Base-by-base conservation (phyloP, 1,140 invertebrate species). In the Eciton burchellii region DNA sequence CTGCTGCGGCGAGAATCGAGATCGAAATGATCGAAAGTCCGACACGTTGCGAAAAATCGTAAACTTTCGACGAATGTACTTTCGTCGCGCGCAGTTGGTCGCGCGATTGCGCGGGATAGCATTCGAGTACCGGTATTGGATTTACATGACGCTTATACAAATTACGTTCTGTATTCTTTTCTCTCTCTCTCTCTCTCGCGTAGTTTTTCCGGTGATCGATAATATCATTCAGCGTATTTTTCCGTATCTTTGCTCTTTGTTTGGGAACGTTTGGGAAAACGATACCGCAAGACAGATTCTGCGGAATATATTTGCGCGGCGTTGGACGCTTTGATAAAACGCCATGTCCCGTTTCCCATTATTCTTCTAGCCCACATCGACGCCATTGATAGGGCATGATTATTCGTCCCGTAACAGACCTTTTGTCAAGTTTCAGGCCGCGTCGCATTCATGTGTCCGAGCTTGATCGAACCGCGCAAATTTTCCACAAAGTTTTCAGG, bases 251-350 rank as follows among this genome's bases (percentile, higher is more conserved):
- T 24, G 29, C 29, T 76, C 52, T 65, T 65, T 65, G 45, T 41
- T 45, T n/a, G n/a, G n/a, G n/a, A n/a, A 19, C 0, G 29, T 9
- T 5, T 0, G 47, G 6, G 9, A 12, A 79, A 56, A 68, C 63
- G 35, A 43, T 4, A 3, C 35, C 14, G 35, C 49, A 12, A 45
- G 56, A 79, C 49, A 43, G 70, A 79, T 79, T 79, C 68, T 79
- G 35, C 74, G 21, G 63, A 29, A 12, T 8, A 70, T 68, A 70
- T 43, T 63, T 49, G 57, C n/a, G 24, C 9, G 3, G 14, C 47
- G 47, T 19, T 68, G 56, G 26, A 16, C 74, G 66, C 26, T 68
- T 79, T 45, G 74, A 43, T 57, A 70, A 79, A 79, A 57, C 65
- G 63, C 24, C 9, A 68, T 21, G 41, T 70, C 63, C 43, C 49